These are phyloP conservation scores for Ciconia boyciana DNA, from an alignment of 2,113 vertebrate genomes.

Conservation along the genomic window DNA sequence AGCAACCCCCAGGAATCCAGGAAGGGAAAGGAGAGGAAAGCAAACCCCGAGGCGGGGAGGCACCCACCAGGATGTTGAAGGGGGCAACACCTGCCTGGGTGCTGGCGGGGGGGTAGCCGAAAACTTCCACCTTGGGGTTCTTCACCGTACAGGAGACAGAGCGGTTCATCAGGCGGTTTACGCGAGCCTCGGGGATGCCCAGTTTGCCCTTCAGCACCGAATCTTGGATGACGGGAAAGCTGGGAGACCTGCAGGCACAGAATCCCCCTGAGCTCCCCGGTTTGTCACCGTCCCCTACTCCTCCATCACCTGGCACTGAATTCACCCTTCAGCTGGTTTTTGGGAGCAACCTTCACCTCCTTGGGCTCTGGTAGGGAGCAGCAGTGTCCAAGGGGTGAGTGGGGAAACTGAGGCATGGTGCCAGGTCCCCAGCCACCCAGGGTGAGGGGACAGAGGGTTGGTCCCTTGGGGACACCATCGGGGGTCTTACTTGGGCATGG, in stretches of 20 bases:
- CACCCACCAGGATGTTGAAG: conserved; percentile 78
- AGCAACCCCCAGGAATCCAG: not conserved
- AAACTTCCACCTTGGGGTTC: conserved; percentile 95
- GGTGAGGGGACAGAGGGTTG: not conserved
- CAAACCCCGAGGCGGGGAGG: conserved; percentile 65
- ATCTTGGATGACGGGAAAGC: conserved; percentile 96
- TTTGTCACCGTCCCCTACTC: not conserved
- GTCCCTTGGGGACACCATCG: fast-evolving
- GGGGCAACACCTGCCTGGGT: conserved; percentile 87
- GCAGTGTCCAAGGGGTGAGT: not conserved
- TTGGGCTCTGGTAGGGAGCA: not conserved
- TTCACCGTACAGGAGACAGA: conserved; percentile 96
- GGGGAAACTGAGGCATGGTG: not conserved
- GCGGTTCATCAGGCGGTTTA: conserved; percentile 95
- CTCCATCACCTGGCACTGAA: fast-evolving
- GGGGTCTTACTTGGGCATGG: conserved; percentile 90
- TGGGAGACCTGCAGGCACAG: conserved; percentile 84
- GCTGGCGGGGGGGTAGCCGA: conserved; percentile 91
- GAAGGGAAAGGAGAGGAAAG: conserved; percentile 28
- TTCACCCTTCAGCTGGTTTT: fast-evolving
- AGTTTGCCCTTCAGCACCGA: conserved; percentile 93
- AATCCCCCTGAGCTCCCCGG: not conserved
- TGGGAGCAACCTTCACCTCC: not conserved
- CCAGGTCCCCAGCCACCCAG: not conserved
- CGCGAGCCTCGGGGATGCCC: conserved; percentile 89